These are phyloP conservation scores for Aphidoletes aphidimyza DNA, from an alignment of 2,888 invertebrate species.

Conservation along the genomic window DNA sequence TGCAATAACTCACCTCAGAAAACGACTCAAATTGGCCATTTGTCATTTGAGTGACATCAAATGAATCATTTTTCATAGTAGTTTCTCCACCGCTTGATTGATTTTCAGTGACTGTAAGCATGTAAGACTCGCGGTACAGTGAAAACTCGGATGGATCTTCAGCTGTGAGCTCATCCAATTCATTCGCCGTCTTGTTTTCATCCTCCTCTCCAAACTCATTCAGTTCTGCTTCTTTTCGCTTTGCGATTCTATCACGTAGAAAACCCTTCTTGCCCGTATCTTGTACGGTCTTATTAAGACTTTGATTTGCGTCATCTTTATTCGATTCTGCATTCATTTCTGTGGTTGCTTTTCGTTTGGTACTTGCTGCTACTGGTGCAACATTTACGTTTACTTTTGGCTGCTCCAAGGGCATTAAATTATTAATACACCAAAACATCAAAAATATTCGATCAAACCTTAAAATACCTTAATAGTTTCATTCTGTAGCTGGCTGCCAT, in stretches of 20 bases:
- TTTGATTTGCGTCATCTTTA: neutral
- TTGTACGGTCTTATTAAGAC: neutral
- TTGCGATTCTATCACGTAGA: slow-evolving; percentile 55
- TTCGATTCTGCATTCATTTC: neutral
- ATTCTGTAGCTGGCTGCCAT: neutral
- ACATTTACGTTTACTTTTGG: neutral
- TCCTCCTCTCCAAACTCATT: slow-evolving; percentile 53
- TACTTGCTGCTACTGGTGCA: neutral
- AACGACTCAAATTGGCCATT: slow-evolving; percentile 54
- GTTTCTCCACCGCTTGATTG: slow-evolving; percentile 58
- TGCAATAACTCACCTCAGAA: slow-evolving; percentile 55
- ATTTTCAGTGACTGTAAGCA: slow-evolving; percentile 56
- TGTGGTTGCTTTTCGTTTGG: neutral
- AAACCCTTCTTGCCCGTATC: slow-evolving; percentile 53
- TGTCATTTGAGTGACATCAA: slow-evolving; percentile 58
- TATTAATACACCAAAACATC: neutral
- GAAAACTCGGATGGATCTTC: neutral
- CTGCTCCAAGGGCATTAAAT: neutral
- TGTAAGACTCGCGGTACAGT: slow-evolving; percentile 52
- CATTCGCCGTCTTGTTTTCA: neutral
- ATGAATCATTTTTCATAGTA: neutral
- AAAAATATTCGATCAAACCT: neutral
- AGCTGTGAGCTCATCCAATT: neutral
- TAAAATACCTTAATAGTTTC: neutral
- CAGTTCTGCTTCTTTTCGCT: slow-evolving; percentile 55